Conservation (phyloP, 2,888 invertebrate species). For the Drosophila testacea region DNA sequence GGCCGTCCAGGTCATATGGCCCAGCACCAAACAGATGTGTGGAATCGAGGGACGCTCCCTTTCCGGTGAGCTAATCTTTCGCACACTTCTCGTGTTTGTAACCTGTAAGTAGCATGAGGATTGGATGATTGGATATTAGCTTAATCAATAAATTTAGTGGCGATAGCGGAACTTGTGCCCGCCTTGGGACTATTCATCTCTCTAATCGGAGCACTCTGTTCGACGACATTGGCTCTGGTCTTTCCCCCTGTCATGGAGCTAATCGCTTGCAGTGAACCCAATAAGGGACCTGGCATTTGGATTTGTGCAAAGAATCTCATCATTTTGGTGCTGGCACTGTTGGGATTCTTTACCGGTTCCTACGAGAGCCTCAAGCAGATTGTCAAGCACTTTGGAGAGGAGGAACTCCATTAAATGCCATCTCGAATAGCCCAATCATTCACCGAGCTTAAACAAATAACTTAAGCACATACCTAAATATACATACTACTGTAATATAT, state of each 20-base stretch:
- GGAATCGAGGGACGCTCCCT: constrained; percentile 87
- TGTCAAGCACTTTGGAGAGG: constrained; percentile 74
- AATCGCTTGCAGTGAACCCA: constrained; percentile 88
- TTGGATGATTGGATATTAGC: neutral
- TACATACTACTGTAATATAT: constrained; percentile 7
- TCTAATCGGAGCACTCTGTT: constrained; percentile 95
- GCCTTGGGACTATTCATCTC: constrained; percentile 95
- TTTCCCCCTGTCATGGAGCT: constrained; percentile 95
- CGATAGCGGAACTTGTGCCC: constrained; percentile 94
- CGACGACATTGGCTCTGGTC: constrained; percentile 93
- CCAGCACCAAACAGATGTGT: constrained; percentile 87
- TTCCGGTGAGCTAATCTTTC: constrained; percentile 89
- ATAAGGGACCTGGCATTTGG: constrained; percentile 84
- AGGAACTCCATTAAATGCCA: constrained; percentile 40
- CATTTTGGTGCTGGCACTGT: constrained; percentile 89
- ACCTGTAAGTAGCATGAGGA: constrained; percentile 90
- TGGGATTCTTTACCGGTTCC: constrained; percentile 91
- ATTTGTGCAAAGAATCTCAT: constrained; percentile 87
- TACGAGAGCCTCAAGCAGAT: constrained; percentile 88
- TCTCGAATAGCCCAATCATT: constrained; percentile 4
- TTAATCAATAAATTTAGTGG: constrained; percentile 87
- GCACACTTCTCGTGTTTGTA: constrained; percentile 90
- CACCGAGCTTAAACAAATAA: neutral
- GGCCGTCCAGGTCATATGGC: constrained; percentile 95
- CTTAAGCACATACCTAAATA: neutral